phyloP scores from a whole-genome alignment of 1,140 invertebrate species.

The Penaeus chinensis region DNA sequence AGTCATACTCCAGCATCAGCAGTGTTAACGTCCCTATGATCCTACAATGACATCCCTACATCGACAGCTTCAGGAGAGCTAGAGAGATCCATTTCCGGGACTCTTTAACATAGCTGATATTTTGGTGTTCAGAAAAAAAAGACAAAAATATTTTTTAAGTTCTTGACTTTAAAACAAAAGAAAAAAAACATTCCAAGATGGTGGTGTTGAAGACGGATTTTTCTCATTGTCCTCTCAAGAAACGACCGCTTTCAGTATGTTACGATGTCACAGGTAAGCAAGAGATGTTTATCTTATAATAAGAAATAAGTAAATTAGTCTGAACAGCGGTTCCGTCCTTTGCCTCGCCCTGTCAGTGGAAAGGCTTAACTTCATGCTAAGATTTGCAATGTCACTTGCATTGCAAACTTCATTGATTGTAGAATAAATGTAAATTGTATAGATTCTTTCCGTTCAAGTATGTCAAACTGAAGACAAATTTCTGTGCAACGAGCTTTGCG shows the following conservation, averaged over 20 bases:
- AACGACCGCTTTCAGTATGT: slow-evolving; percentile 34
- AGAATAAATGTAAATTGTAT: too few species aligned
- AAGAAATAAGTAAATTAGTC: neutral
- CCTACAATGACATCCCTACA: neutral
- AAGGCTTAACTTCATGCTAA: too few species aligned
- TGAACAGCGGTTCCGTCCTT: neutral
- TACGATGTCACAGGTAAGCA: slow-evolving; percentile 37
- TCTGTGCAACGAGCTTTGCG: too few species aligned
- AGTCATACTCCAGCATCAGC: slow-evolving; percentile 40
- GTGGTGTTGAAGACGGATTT: slow-evolving; percentile 50
- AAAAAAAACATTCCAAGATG: slow-evolving; percentile 32
- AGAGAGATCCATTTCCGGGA: neutral
- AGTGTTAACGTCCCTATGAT: neutral
- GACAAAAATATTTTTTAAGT: neutral
- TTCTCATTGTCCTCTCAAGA: slow-evolving; percentile 49
- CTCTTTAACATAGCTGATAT: neutral
- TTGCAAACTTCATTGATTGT: too few species aligned
- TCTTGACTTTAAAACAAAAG: neutral
- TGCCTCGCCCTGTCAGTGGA: too few species aligned
- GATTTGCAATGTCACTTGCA: too few species aligned
- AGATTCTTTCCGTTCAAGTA: too few species aligned
- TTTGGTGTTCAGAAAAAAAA: too few species aligned
- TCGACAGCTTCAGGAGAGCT: neutral
- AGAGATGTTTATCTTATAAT: neutral
- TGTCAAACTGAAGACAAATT: too few species aligned